Evolutionary conservation across 2,888 invertebrate genomes (phyloP).

Genomic region (Tachystola acroxantha): DNA sequence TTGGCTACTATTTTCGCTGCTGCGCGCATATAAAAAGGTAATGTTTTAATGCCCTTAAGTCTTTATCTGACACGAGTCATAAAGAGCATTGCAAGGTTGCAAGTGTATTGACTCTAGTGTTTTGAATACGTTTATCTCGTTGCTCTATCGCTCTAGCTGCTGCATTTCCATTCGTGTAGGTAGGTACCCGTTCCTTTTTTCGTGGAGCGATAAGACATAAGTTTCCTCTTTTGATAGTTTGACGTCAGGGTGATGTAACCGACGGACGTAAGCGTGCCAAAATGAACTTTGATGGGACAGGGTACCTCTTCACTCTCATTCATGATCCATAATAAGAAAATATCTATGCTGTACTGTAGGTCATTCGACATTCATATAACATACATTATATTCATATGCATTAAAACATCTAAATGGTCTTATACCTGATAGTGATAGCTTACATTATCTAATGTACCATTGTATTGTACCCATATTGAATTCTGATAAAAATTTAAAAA

Average conservation of each 20-base stretch:
- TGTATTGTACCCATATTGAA: too few relatives aligned
- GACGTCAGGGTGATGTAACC: constrained; percentile 70
- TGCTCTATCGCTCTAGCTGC: constrained; percentile 56
- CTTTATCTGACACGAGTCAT: constrained; percentile 71
- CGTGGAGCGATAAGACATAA: constrained; percentile 36
- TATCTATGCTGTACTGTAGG: too few relatives aligned
- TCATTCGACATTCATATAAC: too few relatives aligned
- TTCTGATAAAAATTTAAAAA: too few relatives aligned
- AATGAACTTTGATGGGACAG: constrained; percentile 36
- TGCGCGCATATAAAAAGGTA: constrained; percentile 43
- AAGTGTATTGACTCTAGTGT: constrained; percentile 73
- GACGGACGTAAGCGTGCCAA: constrained; percentile 52
- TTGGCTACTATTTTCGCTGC: too few relatives aligned
- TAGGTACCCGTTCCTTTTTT: constrained; percentile 27
- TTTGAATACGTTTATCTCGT: constrained; percentile 66
- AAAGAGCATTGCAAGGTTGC: constrained; percentile 75
- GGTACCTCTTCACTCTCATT: constrained; percentile 25
- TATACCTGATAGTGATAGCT: too few relatives aligned
- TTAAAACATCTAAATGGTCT: too few relatives aligned
- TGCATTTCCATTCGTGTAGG: constrained; percentile 44
- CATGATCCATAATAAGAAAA: too few relatives aligned
- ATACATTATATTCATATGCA: too few relatives aligned
- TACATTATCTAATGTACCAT: too few relatives aligned
- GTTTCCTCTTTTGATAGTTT: constrained; percentile 50
- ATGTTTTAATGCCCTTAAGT: constrained; percentile 68